Conservation (phyloP, 2,797 vertebrate species). For the Sebastes dallii region DNA sequence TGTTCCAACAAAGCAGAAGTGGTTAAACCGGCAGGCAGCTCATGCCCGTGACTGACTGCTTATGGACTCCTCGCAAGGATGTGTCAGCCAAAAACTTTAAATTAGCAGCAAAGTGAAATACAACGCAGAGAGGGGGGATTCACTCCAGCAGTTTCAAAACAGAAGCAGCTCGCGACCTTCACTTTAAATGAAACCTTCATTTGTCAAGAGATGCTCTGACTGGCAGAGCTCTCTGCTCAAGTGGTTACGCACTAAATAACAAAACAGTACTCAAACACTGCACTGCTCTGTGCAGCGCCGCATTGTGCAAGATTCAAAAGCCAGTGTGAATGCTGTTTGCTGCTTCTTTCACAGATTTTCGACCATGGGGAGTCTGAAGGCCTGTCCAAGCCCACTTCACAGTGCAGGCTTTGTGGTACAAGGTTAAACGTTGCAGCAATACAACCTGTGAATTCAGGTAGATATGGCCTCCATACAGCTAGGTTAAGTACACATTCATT, state of each 20-base stretch:
- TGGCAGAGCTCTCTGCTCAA: conserved; percentile 19
- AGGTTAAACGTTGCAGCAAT: conserved; percentile 1
- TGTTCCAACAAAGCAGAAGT: background rate
- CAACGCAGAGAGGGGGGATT: conserved; percentile 11
- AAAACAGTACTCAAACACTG: background rate
- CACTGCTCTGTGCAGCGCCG: background rate
- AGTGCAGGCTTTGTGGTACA: background rate
- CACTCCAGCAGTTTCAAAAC: conserved; percentile 53
- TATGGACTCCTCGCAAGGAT: conserved; percentile 30
- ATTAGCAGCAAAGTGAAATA: conserved; percentile 50
- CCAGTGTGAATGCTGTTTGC: background rate
- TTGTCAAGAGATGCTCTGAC: conserved; percentile 55
- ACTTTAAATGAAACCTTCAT: conserved; percentile 51
- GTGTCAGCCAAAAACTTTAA: conserved; percentile 51
- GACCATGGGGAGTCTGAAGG: background rate
- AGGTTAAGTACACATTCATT: background rate
- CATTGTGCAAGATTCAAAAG: background rate
- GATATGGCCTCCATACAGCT: background rate
- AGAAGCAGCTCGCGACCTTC: conserved; percentile 53
- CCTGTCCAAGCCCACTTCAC: background rate
- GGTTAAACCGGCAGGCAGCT: conserved; percentile 11
- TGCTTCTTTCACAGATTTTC: background rate
- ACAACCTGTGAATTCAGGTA: background rate
- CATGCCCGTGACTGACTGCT: conserved; percentile 36
- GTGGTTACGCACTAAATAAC: background rate